Evolutionary conservation across 2,888 invertebrate species (phyloP), one percentile per base, ranked within the genome.

Genomic region (Rhagonycha fulva): DNA sequence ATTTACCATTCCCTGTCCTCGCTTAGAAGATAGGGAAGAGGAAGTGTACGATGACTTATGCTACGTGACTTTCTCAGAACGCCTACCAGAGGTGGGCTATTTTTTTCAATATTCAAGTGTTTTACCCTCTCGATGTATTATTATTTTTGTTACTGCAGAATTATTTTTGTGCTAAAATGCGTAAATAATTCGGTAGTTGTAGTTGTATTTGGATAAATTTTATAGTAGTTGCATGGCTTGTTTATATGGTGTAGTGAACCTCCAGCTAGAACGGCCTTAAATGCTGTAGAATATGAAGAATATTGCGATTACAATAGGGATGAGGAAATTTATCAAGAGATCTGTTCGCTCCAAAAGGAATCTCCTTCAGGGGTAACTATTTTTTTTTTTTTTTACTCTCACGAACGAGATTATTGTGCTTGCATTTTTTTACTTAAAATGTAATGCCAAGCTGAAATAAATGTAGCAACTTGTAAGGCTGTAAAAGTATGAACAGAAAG

Each of bases 291-390:
- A 82, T 93, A 93, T 87, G 91, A 91, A 84, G 92, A 91, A 88
- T 92, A 90, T 89, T 72, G 76, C 14, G 79, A 79, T 5, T 76
- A 75, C 72, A 76, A 76, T 86, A 93, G 93, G 89, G 95, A 95
- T 87, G 97, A 97, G 88, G 96, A 96, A 90, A 96, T 97, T 89
- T 97, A 97, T 91, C 96, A 97, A 90, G 97, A 97, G 91, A 92
- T 97, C 87, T 96, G 96, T 91, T 93, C 93, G 83, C 92, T 94
- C 86, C 77, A 78, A 66, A 75, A 75, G 81, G 81, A 78, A 78
- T 28, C 76, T 14, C 79, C 68, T 72, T 81, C 68, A 75, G 84
- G 85, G 85, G 86, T 85, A 86, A 79, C 78, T 77, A 80, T 72
- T 79, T 72, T 24, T 9, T n/a, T n/a, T 2, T n/a, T 47, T 47